Base-by-base conservation (phyloP, 2,113 vertebrate species). In the Pelodiscus sinensis region DNA sequence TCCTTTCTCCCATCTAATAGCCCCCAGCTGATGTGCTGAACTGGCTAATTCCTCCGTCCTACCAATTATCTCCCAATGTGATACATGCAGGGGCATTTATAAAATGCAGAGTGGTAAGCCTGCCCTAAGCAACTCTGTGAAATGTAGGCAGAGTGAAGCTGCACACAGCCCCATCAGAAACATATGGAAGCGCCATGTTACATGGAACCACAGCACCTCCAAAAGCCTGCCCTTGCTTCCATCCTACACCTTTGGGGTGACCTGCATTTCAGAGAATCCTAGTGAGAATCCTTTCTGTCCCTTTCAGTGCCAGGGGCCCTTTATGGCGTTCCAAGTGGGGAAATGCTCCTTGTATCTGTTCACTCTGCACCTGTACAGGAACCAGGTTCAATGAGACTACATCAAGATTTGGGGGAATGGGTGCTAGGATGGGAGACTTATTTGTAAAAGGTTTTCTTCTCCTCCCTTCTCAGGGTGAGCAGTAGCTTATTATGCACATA, bases 181-280 rank as follows among this genome's bases (percentile, higher is more conserved):
- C 68, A 73, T 22, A 73, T 12, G 21, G 2, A n/a, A 2, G 25
- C 15, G 6, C 12, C 50, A 51, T 7, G 1, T 4, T 31, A 31
- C 9, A 58, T 0, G 78, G 19, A 31, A 78, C 50, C 80, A 84
- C 25, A 5, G n/a, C 80, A 2, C 3, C 1, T 84, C 6, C 31
- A 38, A 50, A 9, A 80, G 3, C 16, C n/a, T 8, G 0, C 0
- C 71, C 71, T 71, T 35, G 65, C 65, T 93, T 82, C 31, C n/a
- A 3, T 82, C 5, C 71, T 16, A 21, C 12, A 78, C 5, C 82
- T 2, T 29, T 81, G 4, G 16, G 57, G 21, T 44, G 51, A 31
- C 2, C 82, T 5, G 77, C 7, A 65, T 0, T 4, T 71, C 8
- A 15, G 27, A 55, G 3, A 16, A 79, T 24, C 1, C 1, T 2